A percentile compares a stretch with the other conserved stretches of the same genome.
Conservation (phyloP, 1,140 invertebrate species). For the Proales similis region DNA sequence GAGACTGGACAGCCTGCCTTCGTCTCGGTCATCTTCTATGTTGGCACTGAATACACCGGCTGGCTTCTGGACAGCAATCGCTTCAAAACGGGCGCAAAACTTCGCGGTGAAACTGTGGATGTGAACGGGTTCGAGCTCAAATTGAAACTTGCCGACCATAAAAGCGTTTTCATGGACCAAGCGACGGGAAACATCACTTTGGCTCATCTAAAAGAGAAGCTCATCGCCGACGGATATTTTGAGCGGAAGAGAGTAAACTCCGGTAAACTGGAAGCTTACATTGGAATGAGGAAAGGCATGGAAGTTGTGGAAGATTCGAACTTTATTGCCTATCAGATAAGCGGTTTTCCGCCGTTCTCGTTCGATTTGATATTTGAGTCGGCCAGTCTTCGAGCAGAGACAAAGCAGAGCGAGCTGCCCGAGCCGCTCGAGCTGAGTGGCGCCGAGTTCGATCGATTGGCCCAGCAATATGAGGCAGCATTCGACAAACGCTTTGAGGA, state of each 20-base stretch:
- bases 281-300: slow-evolving; percentile 11
- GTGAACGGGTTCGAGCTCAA: slow-evolving; percentile 68
- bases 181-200: slow-evolving; percentile 17
- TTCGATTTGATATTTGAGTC: slow-evolving; percentile 37
- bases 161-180: slow-evolving; percentile 54
- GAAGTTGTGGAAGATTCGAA: slow-evolving; percentile 5
- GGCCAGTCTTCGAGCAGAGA: slow-evolving; percentile 19
- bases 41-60: slow-evolving; percentile 44
- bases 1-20: slow-evolving; percentile 25
- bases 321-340: slow-evolving; percentile 33
- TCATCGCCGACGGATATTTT: slow-evolving; percentile 6
- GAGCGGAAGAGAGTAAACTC: slow-evolving; percentile 8
- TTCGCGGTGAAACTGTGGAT: slow-evolving; percentile 67
- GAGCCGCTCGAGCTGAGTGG: slow-evolving; percentile 4
- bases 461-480: slow-evolving; percentile 21
- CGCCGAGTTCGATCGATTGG: slow-evolving; percentile 15
- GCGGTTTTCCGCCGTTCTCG: slow-evolving; percentile 21
- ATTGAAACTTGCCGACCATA: slow-evolving; percentile 49
- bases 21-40: slow-evolving; percentile 56
- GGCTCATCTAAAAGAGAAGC: slow-evolving; percentile 28
- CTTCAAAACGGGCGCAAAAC: slow-evolving; percentile 50
- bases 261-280: slow-evolving; percentile 7
- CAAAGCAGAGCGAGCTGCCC: slow-evolving; percentile 4
- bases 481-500: slow-evolving; percentile 54
- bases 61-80: slow-evolving; percentile 5